Percentiles rank a stretch among this genome's conserved stretches.
Conservation (phyloP, 2,113 vertebrate genomes). For the Chascanopsetta lugubris region DNA sequence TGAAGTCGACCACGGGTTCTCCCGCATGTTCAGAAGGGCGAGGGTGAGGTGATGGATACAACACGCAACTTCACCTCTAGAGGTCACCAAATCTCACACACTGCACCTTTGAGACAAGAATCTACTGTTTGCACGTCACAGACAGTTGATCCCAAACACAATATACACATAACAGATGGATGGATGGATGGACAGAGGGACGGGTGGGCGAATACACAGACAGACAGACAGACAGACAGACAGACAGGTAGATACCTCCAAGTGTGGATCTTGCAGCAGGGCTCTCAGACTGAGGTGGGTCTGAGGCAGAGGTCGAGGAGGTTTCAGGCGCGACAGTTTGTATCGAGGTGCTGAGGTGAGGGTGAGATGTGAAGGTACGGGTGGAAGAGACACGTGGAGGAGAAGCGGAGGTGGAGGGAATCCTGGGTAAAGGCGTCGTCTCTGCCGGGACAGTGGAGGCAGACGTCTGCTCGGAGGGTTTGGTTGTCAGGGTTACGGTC, state of each 20-base stretch:
- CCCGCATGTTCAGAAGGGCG: no score
- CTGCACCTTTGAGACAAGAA: no score
- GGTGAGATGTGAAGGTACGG: neutral
- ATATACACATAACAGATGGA: no score
- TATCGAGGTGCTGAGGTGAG: constrained; percentile 10
- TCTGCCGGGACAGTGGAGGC: neutral
- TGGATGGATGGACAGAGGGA: no score
- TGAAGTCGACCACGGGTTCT: no score
- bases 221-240: no score
- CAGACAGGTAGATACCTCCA: constrained; percentile 13
- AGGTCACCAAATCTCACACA: no score
- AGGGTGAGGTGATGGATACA: no score
- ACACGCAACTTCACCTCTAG: no score
- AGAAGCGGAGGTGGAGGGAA: neutral
- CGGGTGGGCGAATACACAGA: no score
- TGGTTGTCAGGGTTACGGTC: neutral
- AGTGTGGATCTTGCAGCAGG: neutral
- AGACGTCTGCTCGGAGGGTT: neutral
- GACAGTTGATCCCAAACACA: no score
- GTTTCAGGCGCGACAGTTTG: neutral
- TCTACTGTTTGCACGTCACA: neutral
- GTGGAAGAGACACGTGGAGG: neutral
- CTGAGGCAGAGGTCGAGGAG: constrained; percentile 1
- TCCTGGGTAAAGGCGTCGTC: neutral
- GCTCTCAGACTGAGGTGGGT: neutral